A percentile compares a stretch with the other conserved stretches of the same genome.
phyloP scores from a whole-genome alignment of 2,113 vertebrate species.

The Phalacrocorax pelagicus region DNA sequence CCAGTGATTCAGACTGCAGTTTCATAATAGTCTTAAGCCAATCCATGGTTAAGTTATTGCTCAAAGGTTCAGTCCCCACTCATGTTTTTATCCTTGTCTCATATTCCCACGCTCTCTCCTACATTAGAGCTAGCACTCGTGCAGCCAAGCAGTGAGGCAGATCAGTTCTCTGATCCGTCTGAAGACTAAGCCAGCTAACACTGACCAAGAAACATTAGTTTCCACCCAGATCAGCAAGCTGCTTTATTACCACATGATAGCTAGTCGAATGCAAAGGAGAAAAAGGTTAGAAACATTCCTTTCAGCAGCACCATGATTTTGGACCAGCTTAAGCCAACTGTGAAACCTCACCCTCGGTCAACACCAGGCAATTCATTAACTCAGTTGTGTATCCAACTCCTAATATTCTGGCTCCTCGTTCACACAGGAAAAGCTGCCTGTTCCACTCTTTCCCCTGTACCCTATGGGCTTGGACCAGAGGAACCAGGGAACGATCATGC shows the following conservation, averaged over 20 bases:
- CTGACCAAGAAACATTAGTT: conserved; percentile 11
- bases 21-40: conserved; percentile 17
- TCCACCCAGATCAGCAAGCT: not conserved
- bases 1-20: conserved; percentile 45
- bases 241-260: not conserved
- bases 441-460: not conserved
- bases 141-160: not conserved
- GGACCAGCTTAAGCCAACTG: conserved; percentile 10
- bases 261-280: not conserved
- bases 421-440: not conserved
- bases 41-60: conserved; percentile 2
- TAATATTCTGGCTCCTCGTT: not conserved
- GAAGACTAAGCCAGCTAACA: not conserved
- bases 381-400: not conserved
- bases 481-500: not conserved
- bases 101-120: not conserved
- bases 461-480: not conserved
- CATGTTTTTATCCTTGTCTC: conserved; percentile 1
- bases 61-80: conserved; percentile 42
- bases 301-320: not conserved
- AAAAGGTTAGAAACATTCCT: conserved; percentile 2
- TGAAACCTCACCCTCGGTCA: conserved; percentile 45
- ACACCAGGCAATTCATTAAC: conserved; percentile 55
- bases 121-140: not conserved
- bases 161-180: not conserved